These are phyloP conservation scores for Parambassis ranga DNA, from an alignment of 2,797 vertebrate genomes.

Conservation along the genomic window DNA sequence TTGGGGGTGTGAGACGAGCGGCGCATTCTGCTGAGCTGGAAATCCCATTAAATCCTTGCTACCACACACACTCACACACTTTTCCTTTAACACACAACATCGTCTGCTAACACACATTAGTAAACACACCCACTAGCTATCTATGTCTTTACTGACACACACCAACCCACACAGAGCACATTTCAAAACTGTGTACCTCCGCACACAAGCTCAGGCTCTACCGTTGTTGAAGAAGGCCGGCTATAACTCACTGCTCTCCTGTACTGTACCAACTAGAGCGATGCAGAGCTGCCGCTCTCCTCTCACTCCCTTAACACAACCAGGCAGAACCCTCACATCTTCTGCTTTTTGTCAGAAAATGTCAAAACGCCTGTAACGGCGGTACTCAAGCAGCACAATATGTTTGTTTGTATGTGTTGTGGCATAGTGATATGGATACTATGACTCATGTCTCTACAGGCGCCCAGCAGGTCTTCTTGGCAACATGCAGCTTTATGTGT, in stretches of 20 bases:
- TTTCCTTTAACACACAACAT: slow-evolving; percentile 39
- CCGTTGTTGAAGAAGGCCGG: slow-evolving; percentile 44
- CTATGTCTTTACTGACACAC: slow-evolving; percentile 65
- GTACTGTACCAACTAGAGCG: slow-evolving; percentile 53
- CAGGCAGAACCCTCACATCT: slow-evolving; percentile 45
- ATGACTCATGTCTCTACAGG: slow-evolving; percentile 70
- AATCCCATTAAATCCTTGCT: slow-evolving; percentile 81
- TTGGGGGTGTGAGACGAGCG: slow-evolving; percentile 51
- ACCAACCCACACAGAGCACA: slow-evolving; percentile 44
- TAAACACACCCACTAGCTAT: slow-evolving; percentile 51
- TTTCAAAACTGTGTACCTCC: slow-evolving; percentile 37
- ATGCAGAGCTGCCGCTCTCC: slow-evolving; percentile 47
- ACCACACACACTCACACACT: slow-evolving; percentile 17
- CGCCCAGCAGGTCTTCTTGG: slow-evolving; percentile 55
- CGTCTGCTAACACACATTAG: slow-evolving; percentile 55
- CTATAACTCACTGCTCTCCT: slow-evolving; percentile 51
- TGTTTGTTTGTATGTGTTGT: slow-evolving; percentile 68
- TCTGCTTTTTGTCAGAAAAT: slow-evolving; percentile 56
- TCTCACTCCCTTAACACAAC: slow-evolving; percentile 43
- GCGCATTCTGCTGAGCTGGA: slow-evolving; percentile 80
- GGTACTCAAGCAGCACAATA: slow-evolving; percentile 57
- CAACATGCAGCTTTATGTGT: slow-evolving; percentile 22
- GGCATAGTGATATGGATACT: slow-evolving; percentile 61
- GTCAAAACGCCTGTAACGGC: slow-evolving; percentile 55
- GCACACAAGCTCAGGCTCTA: slow-evolving; percentile 29